phyloP scores from a whole-genome alignment of 2,797 vertebrate genomes.

The Antrozous pallidus region DNA sequence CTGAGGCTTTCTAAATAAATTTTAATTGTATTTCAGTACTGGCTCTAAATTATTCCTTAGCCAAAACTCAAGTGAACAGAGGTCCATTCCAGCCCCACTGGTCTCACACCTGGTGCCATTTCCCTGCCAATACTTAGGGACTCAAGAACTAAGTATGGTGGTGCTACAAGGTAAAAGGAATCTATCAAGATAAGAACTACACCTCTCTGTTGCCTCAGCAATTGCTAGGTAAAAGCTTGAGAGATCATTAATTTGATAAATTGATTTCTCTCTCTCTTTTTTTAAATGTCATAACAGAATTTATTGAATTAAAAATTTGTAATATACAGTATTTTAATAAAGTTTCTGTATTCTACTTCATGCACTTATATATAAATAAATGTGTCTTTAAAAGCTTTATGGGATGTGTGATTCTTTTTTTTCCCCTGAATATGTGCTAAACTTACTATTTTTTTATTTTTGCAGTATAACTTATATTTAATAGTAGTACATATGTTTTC shows the following conservation, averaged over 20 bases:
- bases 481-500: too few relatives aligned
- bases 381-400: constrained; percentile 61
- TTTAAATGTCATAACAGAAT: constrained; percentile 61
- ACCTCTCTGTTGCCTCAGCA: background rate
- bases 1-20: background rate
- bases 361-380: constrained; percentile 75
- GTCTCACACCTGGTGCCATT: background rate
- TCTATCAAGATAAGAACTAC: background rate
- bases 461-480: too few relatives aligned
- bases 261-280: too few relatives aligned
- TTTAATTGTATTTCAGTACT: background rate
- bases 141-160: background rate
- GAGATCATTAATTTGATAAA: background rate
- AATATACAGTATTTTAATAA: constrained; percentile 76
- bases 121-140: background rate
- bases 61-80: background rate
- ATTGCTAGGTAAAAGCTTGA: background rate
- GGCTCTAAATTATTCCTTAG: background rate
- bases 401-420: background rate
- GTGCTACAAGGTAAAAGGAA: background rate
- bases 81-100: accelerated
- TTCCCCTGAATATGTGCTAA: too few relatives aligned
- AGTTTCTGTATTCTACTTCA: constrained; percentile 73
- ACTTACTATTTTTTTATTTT: too few relatives aligned
- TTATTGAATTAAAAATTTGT: constrained; percentile 70